A percentile compares a stretch with the other conserved stretches of the same genome.
These are phyloP conservation scores for Heteropelma amictum DNA, from an alignment of 2,888 invertebrate genomes.

Conservation along the genomic window DNA sequence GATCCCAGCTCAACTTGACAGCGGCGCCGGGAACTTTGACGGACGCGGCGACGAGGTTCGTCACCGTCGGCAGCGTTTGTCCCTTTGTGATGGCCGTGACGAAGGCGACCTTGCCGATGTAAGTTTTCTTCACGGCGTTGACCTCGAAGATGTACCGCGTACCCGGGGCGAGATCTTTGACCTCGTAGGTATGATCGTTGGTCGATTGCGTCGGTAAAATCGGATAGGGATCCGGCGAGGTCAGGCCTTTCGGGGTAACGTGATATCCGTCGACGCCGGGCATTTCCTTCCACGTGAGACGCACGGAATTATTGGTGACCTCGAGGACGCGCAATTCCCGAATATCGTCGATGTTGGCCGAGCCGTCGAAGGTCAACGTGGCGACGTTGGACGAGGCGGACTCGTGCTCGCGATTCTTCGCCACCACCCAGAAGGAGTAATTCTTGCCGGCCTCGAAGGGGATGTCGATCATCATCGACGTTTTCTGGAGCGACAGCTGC, in stretches of 20 bases:
- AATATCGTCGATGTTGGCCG: slow-evolving; percentile 82
- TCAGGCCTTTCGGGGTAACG: slow-evolving; percentile 79
- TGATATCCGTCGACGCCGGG: slow-evolving; percentile 82
- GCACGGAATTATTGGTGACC: slow-evolving; percentile 79
- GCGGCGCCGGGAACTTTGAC: slow-evolving; percentile 81
- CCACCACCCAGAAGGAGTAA: slow-evolving; percentile 88
- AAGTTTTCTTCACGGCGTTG: slow-evolving; percentile 81
- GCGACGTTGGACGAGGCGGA: slow-evolving; percentile 82
- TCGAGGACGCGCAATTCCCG: slow-evolving; percentile 79
- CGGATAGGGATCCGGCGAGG: slow-evolving; percentile 80
- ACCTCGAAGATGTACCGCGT: slow-evolving; percentile 82
- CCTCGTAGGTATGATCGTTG: slow-evolving; percentile 75
- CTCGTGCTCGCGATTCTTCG: slow-evolving; percentile 82
- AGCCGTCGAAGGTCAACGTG: slow-evolving; percentile 82
- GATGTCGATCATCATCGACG: slow-evolving; percentile 80
- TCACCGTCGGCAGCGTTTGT: slow-evolving; percentile 78
- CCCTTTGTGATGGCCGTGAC: slow-evolving; percentile 79
- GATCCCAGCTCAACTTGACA: slow-evolving; percentile 84
- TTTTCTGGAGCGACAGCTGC: slow-evolving; percentile 73
- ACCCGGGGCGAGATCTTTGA: slow-evolving; percentile 77
- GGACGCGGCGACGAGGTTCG: slow-evolving; percentile 78
- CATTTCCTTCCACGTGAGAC: slow-evolving; percentile 82
- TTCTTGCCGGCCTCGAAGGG: slow-evolving; percentile 80
- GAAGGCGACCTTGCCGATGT: slow-evolving; percentile 80
- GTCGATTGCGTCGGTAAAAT: slow-evolving; percentile 78